Base-by-base conservation (phyloP, 2,888 invertebrate genomes). In the Drosophila prolongata region DNA sequence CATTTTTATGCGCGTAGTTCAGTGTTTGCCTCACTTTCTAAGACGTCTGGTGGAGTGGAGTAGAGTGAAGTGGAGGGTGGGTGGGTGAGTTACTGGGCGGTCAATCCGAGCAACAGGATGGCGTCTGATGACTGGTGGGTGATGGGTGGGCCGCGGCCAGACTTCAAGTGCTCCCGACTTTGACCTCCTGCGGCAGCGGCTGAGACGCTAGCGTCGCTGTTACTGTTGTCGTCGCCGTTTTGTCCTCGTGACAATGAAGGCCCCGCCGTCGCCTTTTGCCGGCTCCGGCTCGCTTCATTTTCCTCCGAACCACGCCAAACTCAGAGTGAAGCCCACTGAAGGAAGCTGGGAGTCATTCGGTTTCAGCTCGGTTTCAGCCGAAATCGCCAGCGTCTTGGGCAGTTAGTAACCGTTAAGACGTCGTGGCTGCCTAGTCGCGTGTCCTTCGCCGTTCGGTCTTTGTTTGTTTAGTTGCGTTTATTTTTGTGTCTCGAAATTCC, bases 401-500 rank as follows among this genome's bases (percentile, higher is more conserved):
- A 83, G 85, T 90, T 88, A 90, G 90, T 90, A 87, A 90, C 89
- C 87, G 89, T 87, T 90, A 87, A 83, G 89, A 89, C 91, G 89
- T 90, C 89, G 90, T 86, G 82, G 89, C 77, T 85, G 82, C 81
- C 82, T 86, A 75, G 77, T 80, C 75, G 77, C 74, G 77, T 76
- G 54, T 42, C 55, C 67, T 61, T 62, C 75, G 61, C 66, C 24
- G 11, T 60, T 70, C 68, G 53, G 53, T 34, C 60, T 61, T 11
- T 43, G 24, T 49, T 19, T n/a, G 47, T 34, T 46, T 16, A 34
- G 46, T 47, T 47, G 30, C 30, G 13, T 53, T 50, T 40, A 35
- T 54, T 19, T 40, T 50, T 27, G 53, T 42, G 53, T 40, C 27
- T 14, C 27, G 53, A 24, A 24, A 52, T 27, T 53, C 50, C 13